phyloP scores from a whole-genome alignment of 2,113 vertebrate genomes.

The Pteruthius melanotis region DNA sequence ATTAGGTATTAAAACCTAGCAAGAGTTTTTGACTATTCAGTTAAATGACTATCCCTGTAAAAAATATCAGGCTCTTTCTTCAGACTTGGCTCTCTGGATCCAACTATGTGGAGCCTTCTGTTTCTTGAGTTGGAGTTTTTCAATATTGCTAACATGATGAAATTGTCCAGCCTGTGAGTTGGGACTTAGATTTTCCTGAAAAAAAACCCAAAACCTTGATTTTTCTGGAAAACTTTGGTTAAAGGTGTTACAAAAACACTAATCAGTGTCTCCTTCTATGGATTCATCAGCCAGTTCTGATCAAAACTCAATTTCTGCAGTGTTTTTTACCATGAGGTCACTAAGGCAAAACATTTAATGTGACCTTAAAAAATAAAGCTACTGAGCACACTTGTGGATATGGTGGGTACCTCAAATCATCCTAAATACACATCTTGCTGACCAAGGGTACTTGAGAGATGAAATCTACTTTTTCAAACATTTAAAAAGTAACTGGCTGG shows the following conservation, averaged over 20 bases:
- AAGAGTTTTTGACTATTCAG: neutral
- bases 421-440: neutral
- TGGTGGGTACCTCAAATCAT: accelerated
- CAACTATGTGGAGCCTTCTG: neutral
- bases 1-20: neutral
- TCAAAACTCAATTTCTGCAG: neutral
- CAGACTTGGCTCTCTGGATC: neutral
- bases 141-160: neutral
- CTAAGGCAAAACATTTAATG: neutral
- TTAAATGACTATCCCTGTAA: neutral
- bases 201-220: accelerated
- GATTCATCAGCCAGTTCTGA: neutral
- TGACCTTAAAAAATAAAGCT: neutral
- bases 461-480: neutral
- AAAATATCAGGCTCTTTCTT: neutral
- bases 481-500: neutral
- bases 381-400: neutral
- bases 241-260: neutral
- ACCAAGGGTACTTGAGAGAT: neutral
- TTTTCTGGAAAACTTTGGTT: neutral
- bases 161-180: neutral
- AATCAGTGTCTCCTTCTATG: neutral
- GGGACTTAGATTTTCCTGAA: neutral
- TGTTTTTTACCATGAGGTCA: neutral
- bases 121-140: neutral